Percentiles rank a stretch among this genome's conserved stretches.
Conservation (phyloP, 2,797 vertebrate species). For the Cirrhinus mrigala region DNA sequence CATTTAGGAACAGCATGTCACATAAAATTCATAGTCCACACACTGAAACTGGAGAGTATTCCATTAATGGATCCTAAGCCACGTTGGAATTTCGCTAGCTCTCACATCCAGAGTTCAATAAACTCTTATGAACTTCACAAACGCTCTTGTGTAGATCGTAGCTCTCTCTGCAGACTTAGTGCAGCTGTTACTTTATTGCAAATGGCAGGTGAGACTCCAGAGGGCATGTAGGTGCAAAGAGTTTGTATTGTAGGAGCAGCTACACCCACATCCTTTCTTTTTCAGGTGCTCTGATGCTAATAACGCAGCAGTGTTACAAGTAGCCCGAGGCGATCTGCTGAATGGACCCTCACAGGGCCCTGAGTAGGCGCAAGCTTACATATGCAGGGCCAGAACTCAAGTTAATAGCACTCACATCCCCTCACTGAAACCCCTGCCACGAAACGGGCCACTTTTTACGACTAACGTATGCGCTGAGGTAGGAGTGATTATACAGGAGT, state of each 20-base stretch:
- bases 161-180: background rate
- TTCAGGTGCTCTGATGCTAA: slow-evolving; percentile 40
- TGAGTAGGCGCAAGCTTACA: slow-evolving; percentile 29
- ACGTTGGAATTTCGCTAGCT: background rate
- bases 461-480: slow-evolving; percentile 1
- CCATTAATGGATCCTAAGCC: background rate
- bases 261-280: slow-evolving; percentile 32
- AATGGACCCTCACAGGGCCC: slow-evolving; percentile 27
- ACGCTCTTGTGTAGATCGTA: background rate
- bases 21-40: background rate
- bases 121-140: background rate
- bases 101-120: background rate
- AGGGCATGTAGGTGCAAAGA: slow-evolving; percentile 14
- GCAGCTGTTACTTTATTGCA: slow-evolving; percentile 9
- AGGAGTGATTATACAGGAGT: slow-evolving; percentile 32
- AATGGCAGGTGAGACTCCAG: slow-evolving; percentile 16
- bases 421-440: slow-evolving; percentile 4
- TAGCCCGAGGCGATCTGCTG: slow-evolving; percentile 31
- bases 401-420: slow-evolving; percentile 43
- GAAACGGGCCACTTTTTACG: slow-evolving; percentile 28
- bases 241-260: slow-evolving; percentile 37
- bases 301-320: slow-evolving; percentile 45
- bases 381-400: slow-evolving; percentile 21
- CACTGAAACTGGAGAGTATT: background rate
- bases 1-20: background rate